These are phyloP conservation scores for Acleris literana DNA, from an alignment of 2,888 invertebrate genomes.

Conservation along the genomic window DNA sequence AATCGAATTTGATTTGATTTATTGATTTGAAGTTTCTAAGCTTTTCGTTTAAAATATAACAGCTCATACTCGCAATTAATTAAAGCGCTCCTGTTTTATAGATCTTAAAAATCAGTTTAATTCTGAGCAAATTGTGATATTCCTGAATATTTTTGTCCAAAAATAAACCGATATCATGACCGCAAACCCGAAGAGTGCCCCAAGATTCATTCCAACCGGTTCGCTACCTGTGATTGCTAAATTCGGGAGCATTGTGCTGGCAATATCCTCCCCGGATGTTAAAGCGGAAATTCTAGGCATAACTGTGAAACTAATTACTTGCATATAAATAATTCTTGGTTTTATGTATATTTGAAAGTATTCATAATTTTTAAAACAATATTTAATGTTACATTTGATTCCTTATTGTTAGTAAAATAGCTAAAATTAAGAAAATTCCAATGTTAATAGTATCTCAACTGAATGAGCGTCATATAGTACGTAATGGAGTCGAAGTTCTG, in stretches of 20 bases:
- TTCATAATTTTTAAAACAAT: background rate
- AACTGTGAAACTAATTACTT: no score
- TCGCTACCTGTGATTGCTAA: conserved; percentile 59
- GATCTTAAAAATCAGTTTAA: no score
- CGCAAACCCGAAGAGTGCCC: no score
- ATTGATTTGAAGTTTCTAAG: no score
- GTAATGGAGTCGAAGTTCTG: conserved; percentile 85
- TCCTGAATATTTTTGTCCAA: background rate
- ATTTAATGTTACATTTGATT: background rate
- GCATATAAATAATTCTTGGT: no score
- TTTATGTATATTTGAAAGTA: background rate
- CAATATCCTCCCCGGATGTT: conserved; percentile 70
- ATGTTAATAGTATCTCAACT: conserved; percentile 60
- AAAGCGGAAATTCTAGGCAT: conserved; percentile 43
- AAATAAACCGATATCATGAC: no score
- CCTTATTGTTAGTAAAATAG: background rate
- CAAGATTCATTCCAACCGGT: conserved; percentile 26
- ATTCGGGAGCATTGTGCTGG: conserved; percentile 80
- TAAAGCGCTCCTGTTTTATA: no score
- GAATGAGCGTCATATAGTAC: conserved; percentile 86
- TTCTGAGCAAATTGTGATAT: background rate
- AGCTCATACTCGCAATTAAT: no score
- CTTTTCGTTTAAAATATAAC: no score
- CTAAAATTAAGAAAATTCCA: conserved; percentile 58
- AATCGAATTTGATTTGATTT: no score